These are phyloP conservation scores for Rosalia funebris DNA, from an alignment of 2,888 invertebrate genomes.

Conservation along the genomic window DNA sequence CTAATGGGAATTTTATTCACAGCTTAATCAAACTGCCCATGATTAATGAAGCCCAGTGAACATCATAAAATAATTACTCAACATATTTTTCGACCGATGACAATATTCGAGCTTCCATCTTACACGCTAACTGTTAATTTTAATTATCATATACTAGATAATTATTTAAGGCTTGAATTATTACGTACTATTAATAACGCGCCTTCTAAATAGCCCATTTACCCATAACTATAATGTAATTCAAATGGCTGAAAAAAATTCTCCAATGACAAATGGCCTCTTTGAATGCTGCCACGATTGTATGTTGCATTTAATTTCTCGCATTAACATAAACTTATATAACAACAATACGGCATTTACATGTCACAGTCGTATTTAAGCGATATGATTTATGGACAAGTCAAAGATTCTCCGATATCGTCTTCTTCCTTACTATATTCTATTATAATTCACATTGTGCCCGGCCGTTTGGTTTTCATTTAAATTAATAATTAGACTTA, in stretches of 20 bases:
- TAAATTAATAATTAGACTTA: constrained; percentile 41
- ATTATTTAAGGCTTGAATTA: constrained; percentile 20
- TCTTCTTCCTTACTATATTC: constrained; percentile 29
- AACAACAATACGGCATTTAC: constrained; percentile 56
- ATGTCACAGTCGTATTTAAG: constrained; percentile 48
- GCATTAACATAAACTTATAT: constrained; percentile 54
- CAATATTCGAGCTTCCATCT: constrained; percentile 31
- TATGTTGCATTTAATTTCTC: constrained; percentile 49
- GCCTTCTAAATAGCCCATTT: constrained; percentile 21
- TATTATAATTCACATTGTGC: constrained; percentile 38
- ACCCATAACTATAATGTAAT: neutral
- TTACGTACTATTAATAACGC: constrained; percentile 18
- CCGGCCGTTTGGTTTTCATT: constrained; percentile 39
- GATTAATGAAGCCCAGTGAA: constrained; percentile 15
- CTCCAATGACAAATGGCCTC: constrained; percentile 51
- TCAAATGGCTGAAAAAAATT: constrained; percentile 33
- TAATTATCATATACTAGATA: constrained; percentile 30
- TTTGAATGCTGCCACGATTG: constrained; percentile 53
- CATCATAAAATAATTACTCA: constrained; percentile 24
- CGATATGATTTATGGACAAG: constrained; percentile 52
- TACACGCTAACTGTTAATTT: constrained; percentile 30
- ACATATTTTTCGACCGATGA: constrained; percentile 11
- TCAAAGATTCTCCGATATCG: constrained; percentile 47
- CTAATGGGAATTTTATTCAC: constrained; percentile 23
- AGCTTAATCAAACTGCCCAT: constrained; percentile 13